Conservation (phyloP, 2,888 invertebrate species). For the Latheticus oryzae region DNA sequence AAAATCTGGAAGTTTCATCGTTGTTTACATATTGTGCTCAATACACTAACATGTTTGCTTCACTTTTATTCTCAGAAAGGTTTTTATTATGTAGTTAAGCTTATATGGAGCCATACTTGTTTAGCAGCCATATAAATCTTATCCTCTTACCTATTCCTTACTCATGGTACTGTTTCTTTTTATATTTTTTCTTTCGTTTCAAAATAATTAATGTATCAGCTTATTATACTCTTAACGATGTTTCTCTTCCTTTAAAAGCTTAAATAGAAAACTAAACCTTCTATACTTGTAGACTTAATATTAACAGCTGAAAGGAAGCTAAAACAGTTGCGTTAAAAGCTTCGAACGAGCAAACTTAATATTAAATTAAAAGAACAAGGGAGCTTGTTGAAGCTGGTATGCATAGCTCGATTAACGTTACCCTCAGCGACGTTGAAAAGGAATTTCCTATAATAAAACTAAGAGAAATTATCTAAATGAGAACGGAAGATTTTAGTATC, state of each 20-base stretch:
- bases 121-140: too few relatives aligned
- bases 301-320: conserved; percentile 6
- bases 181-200: not conserved
- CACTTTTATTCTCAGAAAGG: not conserved
- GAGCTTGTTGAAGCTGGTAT: conserved; percentile 15
- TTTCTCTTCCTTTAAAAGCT: conserved; percentile 3
- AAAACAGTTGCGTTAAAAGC: conserved; percentile 11
- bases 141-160: not conserved
- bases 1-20: too few relatives aligned
- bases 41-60: too few relatives aligned
- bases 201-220: too few relatives aligned
- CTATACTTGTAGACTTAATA: conserved; percentile 4
- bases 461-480: conserved; percentile 19
- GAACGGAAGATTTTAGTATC: conserved; percentile 18
- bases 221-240: too few relatives aligned
- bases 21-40: too few relatives aligned
- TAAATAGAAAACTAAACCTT: not conserved
- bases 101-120: not conserved
- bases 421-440: not conserved
- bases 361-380: conserved; percentile 29
- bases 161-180: not conserved
- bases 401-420: conserved; percentile 10
- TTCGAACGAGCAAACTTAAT: conserved; percentile 11
- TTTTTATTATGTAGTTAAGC: not conserved
- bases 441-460: conserved; percentile 14